A percentile compares a stretch with the other conserved stretches of the same genome.
Evolutionary conservation across 1,140 invertebrate species (phyloP).

Genomic region (Nylanderia fulva): DNA sequence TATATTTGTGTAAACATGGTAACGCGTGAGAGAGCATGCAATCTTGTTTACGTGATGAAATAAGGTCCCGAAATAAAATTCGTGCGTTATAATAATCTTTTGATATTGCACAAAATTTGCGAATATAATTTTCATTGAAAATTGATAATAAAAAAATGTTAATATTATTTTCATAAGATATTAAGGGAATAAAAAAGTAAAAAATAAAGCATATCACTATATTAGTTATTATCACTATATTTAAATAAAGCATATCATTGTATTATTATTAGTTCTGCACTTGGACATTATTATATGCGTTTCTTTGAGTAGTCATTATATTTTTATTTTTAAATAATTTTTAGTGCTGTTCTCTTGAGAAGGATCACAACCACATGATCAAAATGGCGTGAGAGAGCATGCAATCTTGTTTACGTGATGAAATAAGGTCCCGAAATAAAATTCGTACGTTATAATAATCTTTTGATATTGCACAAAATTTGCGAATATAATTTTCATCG

Average conservation of each 20-base stretch:
- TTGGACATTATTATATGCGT: no score
- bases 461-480: neutral
- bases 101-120: neutral
- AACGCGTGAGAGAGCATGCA: no score
- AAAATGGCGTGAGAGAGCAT: no score
- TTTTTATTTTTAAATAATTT: no score
- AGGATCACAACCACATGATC: no score
- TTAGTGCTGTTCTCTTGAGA: no score
- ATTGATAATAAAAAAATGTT: neutral
- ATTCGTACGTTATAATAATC: neutral
- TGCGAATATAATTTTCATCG: neutral
- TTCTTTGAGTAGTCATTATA: no score
- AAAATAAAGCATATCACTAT: no score
- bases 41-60: neutral
- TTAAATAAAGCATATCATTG: no score
- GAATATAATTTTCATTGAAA: neutral
- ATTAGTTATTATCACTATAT: no score
- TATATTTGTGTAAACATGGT: neutral
- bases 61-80: neutral
- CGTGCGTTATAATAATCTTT: neutral
- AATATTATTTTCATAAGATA: constrained; percentile 25
- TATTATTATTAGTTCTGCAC: no score
- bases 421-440: neutral
- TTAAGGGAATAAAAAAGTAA: constrained; percentile 22
- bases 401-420: neutral